Evolutionary conservation across 2,888 invertebrate genomes (phyloP).

Genomic region (Dorcus hopei): DNA sequence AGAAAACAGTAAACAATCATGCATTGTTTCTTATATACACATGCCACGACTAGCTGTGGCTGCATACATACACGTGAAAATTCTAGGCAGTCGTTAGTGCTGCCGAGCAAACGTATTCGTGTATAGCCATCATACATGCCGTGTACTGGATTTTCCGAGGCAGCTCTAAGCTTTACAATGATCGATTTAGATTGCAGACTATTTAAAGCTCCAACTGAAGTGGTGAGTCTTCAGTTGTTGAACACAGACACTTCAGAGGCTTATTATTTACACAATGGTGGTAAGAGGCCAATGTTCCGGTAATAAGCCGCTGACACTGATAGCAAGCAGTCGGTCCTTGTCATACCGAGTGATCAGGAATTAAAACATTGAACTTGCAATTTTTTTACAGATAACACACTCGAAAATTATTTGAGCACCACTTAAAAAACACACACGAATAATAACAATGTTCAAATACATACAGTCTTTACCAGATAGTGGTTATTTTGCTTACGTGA

Average conservation of each 20-base stretch:
- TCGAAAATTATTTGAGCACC: constrained; percentile 50
- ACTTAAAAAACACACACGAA: constrained; percentile 48
- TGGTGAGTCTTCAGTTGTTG: constrained; percentile 16
- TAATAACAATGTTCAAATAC: constrained; percentile 51
- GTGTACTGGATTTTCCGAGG: constrained; percentile 44
- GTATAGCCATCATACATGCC: constrained; percentile 48
- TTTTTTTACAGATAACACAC: constrained; percentile 50
- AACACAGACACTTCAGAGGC: constrained; percentile 24
- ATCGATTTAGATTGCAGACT: constrained; percentile 41
- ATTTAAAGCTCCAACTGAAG: constrained; percentile 33
- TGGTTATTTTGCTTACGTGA: constrained; percentile 53
- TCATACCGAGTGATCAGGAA: constrained; percentile 45
- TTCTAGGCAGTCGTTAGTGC: constrained; percentile 40
- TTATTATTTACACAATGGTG: constrained; percentile 24
- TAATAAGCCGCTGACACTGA: constrained; percentile 26
- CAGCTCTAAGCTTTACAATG: constrained; percentile 44
- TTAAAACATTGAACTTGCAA: constrained; percentile 51
- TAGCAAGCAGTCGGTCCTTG: constrained; percentile 48
- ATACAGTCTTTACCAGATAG: constrained; percentile 52
- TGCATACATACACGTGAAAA: constrained; percentile 41
- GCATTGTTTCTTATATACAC: constrained; percentile 31
- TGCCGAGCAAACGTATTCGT: constrained; percentile 49
- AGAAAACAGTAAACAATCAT: constrained; percentile 32
- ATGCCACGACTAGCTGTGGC: constrained; percentile 44
- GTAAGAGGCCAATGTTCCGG: constrained; percentile 18